Base-by-base conservation (phyloP, 1,140 invertebrate genomes). In the Dolichoris vasculosae region DNA sequence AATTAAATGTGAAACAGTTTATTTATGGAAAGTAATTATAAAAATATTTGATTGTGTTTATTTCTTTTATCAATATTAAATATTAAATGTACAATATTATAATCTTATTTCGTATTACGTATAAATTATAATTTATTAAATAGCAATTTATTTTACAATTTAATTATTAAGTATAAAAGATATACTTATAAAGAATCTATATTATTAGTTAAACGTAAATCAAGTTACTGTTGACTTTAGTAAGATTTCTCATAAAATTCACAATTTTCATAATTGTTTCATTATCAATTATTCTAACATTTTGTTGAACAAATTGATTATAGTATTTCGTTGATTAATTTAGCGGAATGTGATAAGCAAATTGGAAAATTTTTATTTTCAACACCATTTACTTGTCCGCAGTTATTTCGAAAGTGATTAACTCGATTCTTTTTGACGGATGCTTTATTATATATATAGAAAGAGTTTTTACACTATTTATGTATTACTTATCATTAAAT, bases 361-460 rank as follows among this genome's bases (percentile, higher is more conserved):
- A 69, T 13, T 67, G 32, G 75, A 48, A 13, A 82, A 48, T 59
- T 82, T 82, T 26, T n/a, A 38, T 75, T 73, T 73, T 51, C 23
- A 67, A 35, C 77, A 20, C 32, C 35, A n/a, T 26, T 2, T 40
- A 26, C 17, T 23, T 55, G 7, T 20, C 32, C 32, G 51, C 20
- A 26, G 32, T 32, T 32, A 32, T 26, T 38, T 48, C 63, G 26
- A 82, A 82, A 71, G 80, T 71, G 43, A 71, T 71, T 38, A 67
- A 73, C 80, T 67, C 80, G 73, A 82, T 82, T 82, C 80, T 69
- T 64, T 69, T 63, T 43, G 15, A 48, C 55, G 40, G n/a, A 46
- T 35, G 38, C 26, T n/a, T 69, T 35, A n/a, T n/a, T n/a, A n/a
- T n/a, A n/a, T n/a, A n/a, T n/a, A n/a, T n/a, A n/a, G n/a, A n/a